Evolutionary conservation across 2,113 vertebrate genomes (phyloP), one percentile per base, ranked within the genome.

Genomic region (Murina feae): DNA sequence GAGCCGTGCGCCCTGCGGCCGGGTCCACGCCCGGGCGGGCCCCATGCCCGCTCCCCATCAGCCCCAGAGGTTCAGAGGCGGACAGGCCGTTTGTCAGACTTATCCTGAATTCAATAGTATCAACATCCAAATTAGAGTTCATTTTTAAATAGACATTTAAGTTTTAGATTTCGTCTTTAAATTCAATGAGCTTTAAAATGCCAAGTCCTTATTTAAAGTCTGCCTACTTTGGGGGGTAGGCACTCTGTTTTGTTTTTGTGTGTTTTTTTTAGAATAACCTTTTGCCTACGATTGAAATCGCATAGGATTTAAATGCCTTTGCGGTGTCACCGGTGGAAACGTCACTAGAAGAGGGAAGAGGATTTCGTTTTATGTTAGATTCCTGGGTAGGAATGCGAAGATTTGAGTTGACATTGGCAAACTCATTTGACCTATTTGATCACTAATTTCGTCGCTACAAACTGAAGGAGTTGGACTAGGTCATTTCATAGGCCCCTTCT

Each of bases 151-250:
- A 76, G 3, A 2, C 20, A 42, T 60, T 81, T 60, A 60, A 42
- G 20, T 32, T 81, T 81, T 81, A 63, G 79, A 63, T 81, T 63
- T 42, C 14, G 42, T 58, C 49, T 90, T 88, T 78, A 86, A 78
- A 96, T 91, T 68, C 94, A 93, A 89, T 37, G 55, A 81, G 23
- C 60, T 84, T 60, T 82, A 88, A 90, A 78, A 65, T 82, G 78
- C n/a, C 86, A 69, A 25, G 78, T 92, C 44, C 49, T 89, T 60
- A 25, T 66, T 89, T 79, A 88, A 90, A 82, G 39, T 12, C 47
- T 68, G 58, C 39, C 65, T 85, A 35, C 30, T n/a, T 69, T 39
- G 16, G 21, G 49, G 39, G 44, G 20, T 6, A 30, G 32, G 9
- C 37, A 65, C 58, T 18, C 18, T 53, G 10, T 35, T 35, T 14